phyloP scores from a whole-genome alignment of 1,140 invertebrate species.

The Neodiprion lecontei region DNA sequence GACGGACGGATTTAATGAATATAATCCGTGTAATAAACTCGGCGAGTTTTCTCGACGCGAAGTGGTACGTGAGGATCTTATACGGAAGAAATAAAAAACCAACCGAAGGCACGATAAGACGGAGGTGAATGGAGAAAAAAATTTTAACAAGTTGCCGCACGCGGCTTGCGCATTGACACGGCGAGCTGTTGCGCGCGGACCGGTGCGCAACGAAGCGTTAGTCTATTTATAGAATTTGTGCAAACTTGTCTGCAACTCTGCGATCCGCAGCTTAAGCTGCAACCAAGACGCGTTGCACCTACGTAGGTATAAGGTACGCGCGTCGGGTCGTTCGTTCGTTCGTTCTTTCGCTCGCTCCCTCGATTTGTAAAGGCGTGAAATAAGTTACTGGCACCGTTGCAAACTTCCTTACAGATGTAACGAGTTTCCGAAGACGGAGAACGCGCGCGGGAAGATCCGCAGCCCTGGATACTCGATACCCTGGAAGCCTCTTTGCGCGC shows the following conservation, averaged over 20 bases:
- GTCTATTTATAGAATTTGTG: constrained; percentile 7
- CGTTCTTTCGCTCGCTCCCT: background rate
- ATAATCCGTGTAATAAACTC: too few species aligned
- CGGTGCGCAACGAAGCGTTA: constrained; percentile 1
- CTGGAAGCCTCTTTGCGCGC: too few species aligned
- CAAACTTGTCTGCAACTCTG: constrained; percentile 4
- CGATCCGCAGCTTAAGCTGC: background rate
- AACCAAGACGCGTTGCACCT: background rate
- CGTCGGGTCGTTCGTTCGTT: too few species aligned
- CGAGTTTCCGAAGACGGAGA: constrained; percentile 4
- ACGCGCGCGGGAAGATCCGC: too few species aligned
- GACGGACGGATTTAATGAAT: too few species aligned
- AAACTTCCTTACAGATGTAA: constrained; percentile 5
- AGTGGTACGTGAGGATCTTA: too few species aligned
- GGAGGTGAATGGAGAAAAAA: background rate
- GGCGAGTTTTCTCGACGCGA: too few species aligned
- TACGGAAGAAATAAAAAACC: too few species aligned
- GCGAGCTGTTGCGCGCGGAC: background rate
- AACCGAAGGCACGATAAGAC: background rate
- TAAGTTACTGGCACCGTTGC: background rate
- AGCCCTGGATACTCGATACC: too few species aligned
- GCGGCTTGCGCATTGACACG: background rate
- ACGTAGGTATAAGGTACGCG: background rate
- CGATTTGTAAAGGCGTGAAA: constrained; percentile 7
- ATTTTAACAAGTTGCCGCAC: background rate